Conservation (phyloP, 1,140 invertebrate genomes). For the Meloidogyne chitwoodi region DNA sequence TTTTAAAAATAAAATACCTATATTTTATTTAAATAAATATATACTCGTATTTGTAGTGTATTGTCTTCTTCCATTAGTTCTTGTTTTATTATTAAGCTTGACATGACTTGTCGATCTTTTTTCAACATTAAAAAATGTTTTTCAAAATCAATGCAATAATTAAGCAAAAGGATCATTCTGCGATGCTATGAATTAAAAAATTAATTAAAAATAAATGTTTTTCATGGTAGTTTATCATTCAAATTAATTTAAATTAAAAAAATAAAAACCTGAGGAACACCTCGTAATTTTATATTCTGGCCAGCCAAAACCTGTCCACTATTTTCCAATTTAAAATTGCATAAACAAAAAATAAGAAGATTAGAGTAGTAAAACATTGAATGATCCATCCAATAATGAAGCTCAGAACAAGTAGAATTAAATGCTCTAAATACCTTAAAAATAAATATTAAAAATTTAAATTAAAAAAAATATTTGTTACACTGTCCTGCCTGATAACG, state of each 20-base stretch:
- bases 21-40: neutral
- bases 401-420: neutral
- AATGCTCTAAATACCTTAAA: neutral
- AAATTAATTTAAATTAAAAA: neutral
- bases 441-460: neutral
- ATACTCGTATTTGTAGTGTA: neutral
- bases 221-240: neutral
- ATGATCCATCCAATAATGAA: neutral
- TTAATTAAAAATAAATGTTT: neutral
- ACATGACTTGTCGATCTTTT: neutral
- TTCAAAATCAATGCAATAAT: slow-evolving; percentile 14
- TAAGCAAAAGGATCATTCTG: neutral
- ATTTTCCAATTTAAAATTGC: neutral
- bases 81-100: neutral
- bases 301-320: neutral
- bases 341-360: slow-evolving; percentile 16
- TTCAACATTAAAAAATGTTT: neutral
- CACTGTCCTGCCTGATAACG: slow-evolving; percentile 11
- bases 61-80: neutral
- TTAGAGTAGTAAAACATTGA: slow-evolving; percentile 4
- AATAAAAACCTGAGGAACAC: neutral
- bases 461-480: neutral
- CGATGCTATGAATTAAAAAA: neutral
- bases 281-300: neutral
- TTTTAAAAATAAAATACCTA: too few species aligned